Conservation (phyloP, 2,113 vertebrate species). For the Empidonax traillii region DNA sequence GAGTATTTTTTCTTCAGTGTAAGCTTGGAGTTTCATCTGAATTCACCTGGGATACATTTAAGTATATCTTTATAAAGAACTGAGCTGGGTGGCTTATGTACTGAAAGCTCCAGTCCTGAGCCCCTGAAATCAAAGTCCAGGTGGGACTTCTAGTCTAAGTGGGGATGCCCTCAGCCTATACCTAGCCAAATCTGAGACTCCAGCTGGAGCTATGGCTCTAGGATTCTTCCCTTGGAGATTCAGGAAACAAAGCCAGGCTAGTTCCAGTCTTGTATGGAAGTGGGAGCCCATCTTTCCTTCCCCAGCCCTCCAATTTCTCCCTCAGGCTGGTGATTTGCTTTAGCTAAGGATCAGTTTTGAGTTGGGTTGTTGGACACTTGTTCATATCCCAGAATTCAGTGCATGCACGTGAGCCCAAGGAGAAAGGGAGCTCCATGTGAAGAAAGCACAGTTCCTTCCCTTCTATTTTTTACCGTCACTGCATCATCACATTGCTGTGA, state of each 20-base stretch:
- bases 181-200: neutral
- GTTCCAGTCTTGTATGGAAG: neutral
- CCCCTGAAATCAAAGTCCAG: neutral
- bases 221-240: neutral
- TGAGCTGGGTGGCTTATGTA: neutral
- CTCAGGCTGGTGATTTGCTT: neutral
- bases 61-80: neutral
- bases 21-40: neutral
- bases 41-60: neutral
- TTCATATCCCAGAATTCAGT: neutral
- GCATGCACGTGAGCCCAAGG: neutral
- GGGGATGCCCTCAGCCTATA: neutral
- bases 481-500: neutral
- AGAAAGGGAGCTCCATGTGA: neutral
- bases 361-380: neutral
- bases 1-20: neutral
- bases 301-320: neutral
- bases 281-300: neutral
- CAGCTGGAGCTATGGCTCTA: neutral
- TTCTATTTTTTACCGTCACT: fast-evolving
- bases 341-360: neutral
- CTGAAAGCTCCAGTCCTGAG: neutral
- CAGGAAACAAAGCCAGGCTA: neutral
- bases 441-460: neutral
- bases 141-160: neutral